Percentiles rank a stretch among this genome's conserved stretches.
Evolutionary conservation across 2,888 invertebrate genomes (phyloP).

Genomic region (Chesias legatella): DNA sequence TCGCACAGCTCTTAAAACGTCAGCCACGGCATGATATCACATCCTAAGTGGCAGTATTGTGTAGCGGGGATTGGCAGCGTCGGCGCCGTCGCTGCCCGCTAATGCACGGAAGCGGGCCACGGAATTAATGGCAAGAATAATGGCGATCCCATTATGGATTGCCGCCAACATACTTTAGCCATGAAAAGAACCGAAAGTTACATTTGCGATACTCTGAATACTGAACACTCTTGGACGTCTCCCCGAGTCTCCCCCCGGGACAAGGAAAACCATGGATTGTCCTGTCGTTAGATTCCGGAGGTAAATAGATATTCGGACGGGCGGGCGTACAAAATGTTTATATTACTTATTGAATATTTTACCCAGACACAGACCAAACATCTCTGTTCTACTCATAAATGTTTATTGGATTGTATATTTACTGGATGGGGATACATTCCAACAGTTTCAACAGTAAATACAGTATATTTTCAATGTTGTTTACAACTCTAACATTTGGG

Average conservation of each 20-base stretch:
- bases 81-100: conserved; percentile 69
- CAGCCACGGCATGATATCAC: conserved; percentile 21
- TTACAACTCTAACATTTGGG: too few species aligned
- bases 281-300: too few species aligned
- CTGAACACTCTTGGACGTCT: conserved; percentile 69
- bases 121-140: conserved; percentile 81
- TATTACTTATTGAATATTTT: too few species aligned
- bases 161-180: conserved; percentile 81
- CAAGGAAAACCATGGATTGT: conserved; percentile 35
- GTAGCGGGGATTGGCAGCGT: conserved; percentile 69
- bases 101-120: conserved; percentile 79
- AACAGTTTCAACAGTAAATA: too few species aligned
- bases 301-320: too few species aligned
- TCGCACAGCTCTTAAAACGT: conserved; percentile 9
- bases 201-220: conserved; percentile 81
- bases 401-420: too few species aligned
- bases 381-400: too few species aligned
- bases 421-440: too few species aligned
- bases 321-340: too few species aligned
- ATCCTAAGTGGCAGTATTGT: conserved; percentile 36
- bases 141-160: conserved; percentile 81
- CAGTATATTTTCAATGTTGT: too few species aligned
- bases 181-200: conserved; percentile 81
- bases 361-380: too few species aligned
- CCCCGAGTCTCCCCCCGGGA: conserved; percentile 38